Evolutionary conservation across 2,888 invertebrate species (phyloP), one percentile per base, ranked within the genome.

Genomic region (Sphecodes monilicornis): DNA sequence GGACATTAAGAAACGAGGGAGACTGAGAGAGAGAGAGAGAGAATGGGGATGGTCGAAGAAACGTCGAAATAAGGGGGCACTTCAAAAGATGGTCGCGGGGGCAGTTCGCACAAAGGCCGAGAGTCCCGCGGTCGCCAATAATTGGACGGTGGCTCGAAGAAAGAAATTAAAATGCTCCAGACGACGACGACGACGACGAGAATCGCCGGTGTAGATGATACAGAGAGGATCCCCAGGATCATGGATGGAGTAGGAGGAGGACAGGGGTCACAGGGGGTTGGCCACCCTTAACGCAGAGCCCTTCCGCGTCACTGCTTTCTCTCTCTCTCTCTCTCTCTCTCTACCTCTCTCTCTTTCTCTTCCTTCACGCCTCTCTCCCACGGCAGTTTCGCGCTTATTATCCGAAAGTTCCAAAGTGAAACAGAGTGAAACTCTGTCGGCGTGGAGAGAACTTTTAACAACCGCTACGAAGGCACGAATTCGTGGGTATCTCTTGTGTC

Each of bases 401-500:
- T 89, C 88, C 84, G 85, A 87, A 84, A 89, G 76, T 89, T 88
- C 60, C 76, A 84, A 85, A 89, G 89, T 77, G 86, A 89, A 90
- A 90, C 83, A 83, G 78, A 86, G 87, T 79, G 76, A 88, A 89
- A 85, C 84, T 87, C 86, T 71, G 80, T 76, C 79, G 75, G 77
- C 71, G 80, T 66, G 73, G 82, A 76, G 84, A 75, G 87, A 91
- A 91, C 83, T 92, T 91, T 89, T 90, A 91, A 92, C 91, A 90
- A 92, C 50, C 88, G 91, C 86, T 82, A 86, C 84, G 83, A 85
- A 89, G 88, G 87, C 91, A 91, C 91, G 91, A 92, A 90, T 90
- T 90, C 89, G 82, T 85, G 86, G 86, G 80, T 87, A 70, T 78
- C 86, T 76, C 76, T 66, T 84, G 74, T 80, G 80, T 79, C 80